phyloP scores from a whole-genome alignment of 23 tunicate species.

The Phallusia fumigata region DNA sequence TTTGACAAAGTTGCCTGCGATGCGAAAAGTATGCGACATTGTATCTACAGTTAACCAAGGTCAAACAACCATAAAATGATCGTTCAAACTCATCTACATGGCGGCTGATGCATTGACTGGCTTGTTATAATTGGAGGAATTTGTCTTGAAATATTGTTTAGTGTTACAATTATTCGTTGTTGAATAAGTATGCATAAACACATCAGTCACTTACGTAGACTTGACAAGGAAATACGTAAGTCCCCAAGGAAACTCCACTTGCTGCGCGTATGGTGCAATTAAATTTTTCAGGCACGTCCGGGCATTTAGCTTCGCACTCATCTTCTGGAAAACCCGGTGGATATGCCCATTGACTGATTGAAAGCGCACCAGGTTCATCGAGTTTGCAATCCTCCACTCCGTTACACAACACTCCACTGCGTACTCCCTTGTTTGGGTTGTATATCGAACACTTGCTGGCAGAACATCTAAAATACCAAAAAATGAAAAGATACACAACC shows the following conservation, averaged over 20 bases:
- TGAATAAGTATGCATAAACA: too few species aligned
- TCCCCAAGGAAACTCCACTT: background rate
- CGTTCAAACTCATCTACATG: too few species aligned
- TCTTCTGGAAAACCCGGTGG: conserved; percentile 29
- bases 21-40: too few species aligned
- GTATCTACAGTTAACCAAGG: too few species aligned
- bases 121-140: background rate
- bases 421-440: background rate
- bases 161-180: too few species aligned
- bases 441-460: background rate
- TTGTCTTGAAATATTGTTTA: too few species aligned
- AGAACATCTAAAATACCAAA: background rate
- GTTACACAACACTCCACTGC: conserved; percentile 18
- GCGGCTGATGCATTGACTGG: too few species aligned
- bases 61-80: too few species aligned
- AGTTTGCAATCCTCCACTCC: conserved; percentile 28
- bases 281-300: background rate
- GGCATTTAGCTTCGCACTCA: conserved; percentile 45
- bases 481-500: too few species aligned
- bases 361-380: background rate
- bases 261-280: background rate
- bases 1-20: too few species aligned
- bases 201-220: background rate
- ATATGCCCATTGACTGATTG: background rate
- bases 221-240: background rate